phyloP scores from a whole-genome alignment of 2,113 vertebrate species.

The Saimiri boliviensis region DNA sequence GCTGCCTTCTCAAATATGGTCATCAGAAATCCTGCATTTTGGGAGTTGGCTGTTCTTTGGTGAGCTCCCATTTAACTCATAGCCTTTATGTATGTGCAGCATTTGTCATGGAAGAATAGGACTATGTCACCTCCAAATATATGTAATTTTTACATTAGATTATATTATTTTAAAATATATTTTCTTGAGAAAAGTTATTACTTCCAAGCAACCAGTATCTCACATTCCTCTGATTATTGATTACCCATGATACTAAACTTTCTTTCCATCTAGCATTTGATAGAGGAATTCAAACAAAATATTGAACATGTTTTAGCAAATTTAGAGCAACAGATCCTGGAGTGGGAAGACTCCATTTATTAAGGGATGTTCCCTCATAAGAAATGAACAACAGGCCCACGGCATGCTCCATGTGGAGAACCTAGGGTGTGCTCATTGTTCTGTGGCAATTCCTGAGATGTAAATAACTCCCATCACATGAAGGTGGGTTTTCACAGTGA shows the following conservation, averaged over 20 bases:
- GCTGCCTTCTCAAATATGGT: not conserved
- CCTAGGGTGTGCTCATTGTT: not conserved
- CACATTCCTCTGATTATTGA: not conserved
- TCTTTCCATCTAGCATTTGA: not conserved
- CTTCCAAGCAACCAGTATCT: not conserved
- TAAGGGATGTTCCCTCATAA: not conserved
- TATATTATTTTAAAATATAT: not conserved
- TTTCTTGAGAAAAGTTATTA: not conserved
- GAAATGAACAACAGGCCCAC: not conserved
- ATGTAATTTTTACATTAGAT: not conserved
- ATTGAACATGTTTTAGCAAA: not conserved
- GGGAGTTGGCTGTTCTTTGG: not conserved
- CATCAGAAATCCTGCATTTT: not conserved
- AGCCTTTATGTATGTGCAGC: not conserved
- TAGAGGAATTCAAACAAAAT: slow-evolving; percentile 18
- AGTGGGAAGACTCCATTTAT: not conserved
- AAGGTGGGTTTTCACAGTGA: not conserved
- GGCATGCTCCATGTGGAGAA: not conserved
- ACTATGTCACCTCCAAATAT: not conserved
- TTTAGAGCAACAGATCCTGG: not conserved
- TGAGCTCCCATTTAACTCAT: not conserved
- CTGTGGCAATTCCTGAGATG: not conserved
- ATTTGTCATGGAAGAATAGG: not conserved
- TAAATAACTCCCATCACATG: not conserved
- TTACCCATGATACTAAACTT: not conserved